These are phyloP conservation scores for Cladopsammia gracilis DNA, from an alignment of 64 coral and sea anemone species.

Conservation along the genomic window DNA sequence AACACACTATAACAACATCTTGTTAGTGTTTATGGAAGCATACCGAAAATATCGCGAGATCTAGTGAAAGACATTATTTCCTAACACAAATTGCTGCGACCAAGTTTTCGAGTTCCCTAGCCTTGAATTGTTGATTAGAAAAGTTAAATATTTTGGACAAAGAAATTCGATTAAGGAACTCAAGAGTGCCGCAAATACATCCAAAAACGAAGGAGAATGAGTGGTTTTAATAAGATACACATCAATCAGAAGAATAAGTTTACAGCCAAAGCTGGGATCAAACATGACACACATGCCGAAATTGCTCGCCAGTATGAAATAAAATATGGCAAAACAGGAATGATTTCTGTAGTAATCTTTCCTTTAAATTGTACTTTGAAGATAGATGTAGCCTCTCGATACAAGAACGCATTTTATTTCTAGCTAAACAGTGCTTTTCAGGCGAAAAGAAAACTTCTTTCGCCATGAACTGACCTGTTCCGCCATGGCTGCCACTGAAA, in stretches of 20 bases:
- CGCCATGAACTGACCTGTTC: slow-evolving; percentile 74
- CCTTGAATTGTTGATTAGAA: not conserved
- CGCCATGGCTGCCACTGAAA: slow-evolving; percentile 90
- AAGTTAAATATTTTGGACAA: not conserved
- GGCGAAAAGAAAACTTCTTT: not conserved
- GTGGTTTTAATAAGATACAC: too few relatives aligned
- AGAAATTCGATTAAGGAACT: not conserved
- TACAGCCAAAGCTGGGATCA: not conserved
- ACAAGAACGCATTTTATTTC: not conserved
- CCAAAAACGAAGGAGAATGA: too few relatives aligned
- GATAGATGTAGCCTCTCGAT: not conserved
- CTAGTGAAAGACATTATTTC: too few relatives aligned
- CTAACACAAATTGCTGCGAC: too few relatives aligned
- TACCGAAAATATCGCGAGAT: too few relatives aligned
- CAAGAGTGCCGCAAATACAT: not conserved
- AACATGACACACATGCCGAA: not conserved
- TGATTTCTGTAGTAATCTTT: not conserved
- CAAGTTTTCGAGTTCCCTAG: not conserved
- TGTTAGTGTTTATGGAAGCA: too few relatives aligned
- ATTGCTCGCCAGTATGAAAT: not conserved
- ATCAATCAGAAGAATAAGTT: too few relatives aligned
- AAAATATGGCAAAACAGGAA: not conserved
- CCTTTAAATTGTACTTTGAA: not conserved
- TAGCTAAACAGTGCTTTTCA: not conserved
- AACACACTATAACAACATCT: too few relatives aligned